Conservation (phyloP, 35 echinoderm and acorn worm genomes). For the Lytechinus pictus region DNA sequence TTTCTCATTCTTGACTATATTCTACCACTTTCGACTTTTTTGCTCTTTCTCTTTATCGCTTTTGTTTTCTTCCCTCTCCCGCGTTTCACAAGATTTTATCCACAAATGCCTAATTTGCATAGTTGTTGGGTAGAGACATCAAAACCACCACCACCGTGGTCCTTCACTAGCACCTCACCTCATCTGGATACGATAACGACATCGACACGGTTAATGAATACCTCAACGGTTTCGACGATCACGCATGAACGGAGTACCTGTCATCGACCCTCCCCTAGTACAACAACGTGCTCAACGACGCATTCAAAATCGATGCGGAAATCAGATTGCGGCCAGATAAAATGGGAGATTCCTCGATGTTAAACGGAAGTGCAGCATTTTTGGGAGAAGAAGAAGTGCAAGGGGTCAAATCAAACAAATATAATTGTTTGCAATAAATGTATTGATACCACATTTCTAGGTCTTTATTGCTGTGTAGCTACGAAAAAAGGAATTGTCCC, state of each 20-base stretch:
- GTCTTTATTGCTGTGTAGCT: too few species aligned
- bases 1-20: too few species aligned
- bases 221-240: slow-evolving; percentile 31
- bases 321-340: neutral
- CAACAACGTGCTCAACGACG: neutral
- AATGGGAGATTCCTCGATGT: neutral
- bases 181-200: slow-evolving; percentile 25
- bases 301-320: neutral
- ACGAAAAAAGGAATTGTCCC: too few species aligned
- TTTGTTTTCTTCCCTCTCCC: neutral
- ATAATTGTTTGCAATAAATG: neutral
- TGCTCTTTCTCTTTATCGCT: neutral
- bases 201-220: slow-evolving; percentile 43
- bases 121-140: neutral
- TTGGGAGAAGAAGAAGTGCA: neutral
- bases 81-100: neutral
- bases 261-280: slow-evolving; percentile 19
- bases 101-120: neutral
- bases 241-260: slow-evolving; percentile 41
- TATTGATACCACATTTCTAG: neutral
- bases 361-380: neutral
- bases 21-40: too few species aligned
- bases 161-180: neutral
- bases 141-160: neutral
- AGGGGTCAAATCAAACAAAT: neutral